Percentiles rank a stretch among this genome's conserved stretches.
Evolutionary conservation across 2,797 vertebrate species (phyloP).

Genomic region (Enteromius afrohamiltoni): DNA sequence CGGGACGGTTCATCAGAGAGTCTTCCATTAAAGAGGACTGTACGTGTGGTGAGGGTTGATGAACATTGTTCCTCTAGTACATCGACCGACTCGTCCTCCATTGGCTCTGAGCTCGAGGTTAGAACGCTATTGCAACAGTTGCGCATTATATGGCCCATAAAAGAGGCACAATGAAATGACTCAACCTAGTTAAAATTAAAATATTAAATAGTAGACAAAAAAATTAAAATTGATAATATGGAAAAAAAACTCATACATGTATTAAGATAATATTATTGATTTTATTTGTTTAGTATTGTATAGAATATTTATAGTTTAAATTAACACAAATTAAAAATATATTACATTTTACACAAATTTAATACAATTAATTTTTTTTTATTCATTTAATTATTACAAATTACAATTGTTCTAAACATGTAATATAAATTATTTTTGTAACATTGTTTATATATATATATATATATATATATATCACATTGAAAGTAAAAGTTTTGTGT

Average conservation of each 20-base stretch:
- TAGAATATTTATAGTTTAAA: background rate
- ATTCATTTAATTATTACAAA: no score
- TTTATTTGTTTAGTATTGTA: background rate
- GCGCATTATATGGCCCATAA: background rate
- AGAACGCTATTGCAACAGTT: slow-evolving; percentile 23
- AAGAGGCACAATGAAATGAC: background rate
- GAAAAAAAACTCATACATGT: no score
- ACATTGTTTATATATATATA: no score
- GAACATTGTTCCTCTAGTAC: slow-evolving; percentile 74
- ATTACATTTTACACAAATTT: no score
- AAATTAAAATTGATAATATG: no score
- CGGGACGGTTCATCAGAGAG: slow-evolving; percentile 61
- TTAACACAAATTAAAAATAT: no score
- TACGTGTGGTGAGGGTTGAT: slow-evolving; percentile 69
- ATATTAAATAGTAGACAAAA: background rate
- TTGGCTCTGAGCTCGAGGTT: slow-evolving; percentile 86
- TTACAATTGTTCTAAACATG: no score
- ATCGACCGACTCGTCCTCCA: slow-evolving; percentile 75
- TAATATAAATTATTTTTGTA: no score
- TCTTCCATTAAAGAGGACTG: slow-evolving; percentile 46
- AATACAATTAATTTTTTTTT: no score
- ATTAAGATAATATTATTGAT: no score
- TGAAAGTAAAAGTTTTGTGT: no score
- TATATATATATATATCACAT: no score
- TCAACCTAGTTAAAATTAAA: background rate